A percentile compares a stretch with the other conserved stretches of the same genome.
Evolutionary conservation across 2,888 invertebrate genomes (phyloP).

Genomic region (Ischnus inquisitorius): DNA sequence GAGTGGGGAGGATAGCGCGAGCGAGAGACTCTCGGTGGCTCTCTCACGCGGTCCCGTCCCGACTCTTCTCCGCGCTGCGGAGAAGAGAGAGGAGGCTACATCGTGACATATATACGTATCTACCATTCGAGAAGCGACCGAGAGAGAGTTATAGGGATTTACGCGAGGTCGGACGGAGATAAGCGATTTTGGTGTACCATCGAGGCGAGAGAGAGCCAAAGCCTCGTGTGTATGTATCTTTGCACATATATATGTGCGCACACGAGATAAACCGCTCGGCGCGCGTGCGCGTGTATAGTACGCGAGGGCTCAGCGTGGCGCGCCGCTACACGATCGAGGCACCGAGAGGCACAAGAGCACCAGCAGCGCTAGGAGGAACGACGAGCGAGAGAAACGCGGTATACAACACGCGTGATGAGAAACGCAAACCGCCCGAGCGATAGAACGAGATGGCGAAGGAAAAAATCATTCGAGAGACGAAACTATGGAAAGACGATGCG

Average conservation of each 20-base stretch:
- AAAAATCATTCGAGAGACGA: no score
- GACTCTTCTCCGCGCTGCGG: not conserved
- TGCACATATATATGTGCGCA: not conserved
- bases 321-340: conserved; percentile 58
- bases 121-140: conserved; percentile 77
- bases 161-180: conserved; percentile 18
- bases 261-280: not conserved
- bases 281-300: conserved; percentile 5
- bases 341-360: conserved; percentile 79
- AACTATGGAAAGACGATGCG: no score
- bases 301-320: conserved; percentile 12
- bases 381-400: conserved; percentile 5
- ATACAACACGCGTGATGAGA: conserved; percentile 28
- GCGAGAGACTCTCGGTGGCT: conserved; percentile 5
- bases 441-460: conserved; percentile 3
- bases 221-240: no score
- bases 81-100: not conserved
- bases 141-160: conserved; percentile 21
- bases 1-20: conserved; percentile 17
- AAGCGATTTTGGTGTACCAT: conserved; percentile 57
- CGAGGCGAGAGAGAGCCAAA: no score
- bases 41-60: no score
- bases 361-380: conserved; percentile 71
- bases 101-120: conserved; percentile 24
- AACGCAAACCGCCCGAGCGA: conserved; percentile 7